Conservation (phyloP, 1,140 invertebrate species). For the Acromyrmex heyeri region DNA sequence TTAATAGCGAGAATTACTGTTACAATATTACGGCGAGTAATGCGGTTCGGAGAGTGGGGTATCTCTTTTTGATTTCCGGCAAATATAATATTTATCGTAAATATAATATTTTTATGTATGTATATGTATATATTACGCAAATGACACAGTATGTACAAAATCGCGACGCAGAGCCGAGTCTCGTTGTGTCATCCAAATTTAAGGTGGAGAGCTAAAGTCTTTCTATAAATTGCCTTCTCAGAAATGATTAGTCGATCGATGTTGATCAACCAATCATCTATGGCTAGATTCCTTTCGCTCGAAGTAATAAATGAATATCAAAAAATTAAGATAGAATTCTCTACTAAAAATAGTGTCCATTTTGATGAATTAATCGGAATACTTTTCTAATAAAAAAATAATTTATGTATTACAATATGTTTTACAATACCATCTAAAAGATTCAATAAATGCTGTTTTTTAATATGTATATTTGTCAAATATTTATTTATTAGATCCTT, state of each 20-base stretch:
- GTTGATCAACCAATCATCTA: too few species aligned
- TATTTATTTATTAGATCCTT: too few species aligned
- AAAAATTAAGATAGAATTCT: neutral
- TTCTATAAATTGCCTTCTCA: conserved; percentile 2
- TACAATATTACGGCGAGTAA: conserved; percentile 52
- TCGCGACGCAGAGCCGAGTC: conserved; percentile 32
- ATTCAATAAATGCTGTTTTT: too few species aligned
- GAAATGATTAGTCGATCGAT: too few species aligned
- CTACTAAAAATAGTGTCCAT: neutral
- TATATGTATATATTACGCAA: conserved; percentile 43
- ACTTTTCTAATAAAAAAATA: neutral
- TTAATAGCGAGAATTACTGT: conserved; percentile 61
- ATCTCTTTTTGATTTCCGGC: conserved; percentile 62
- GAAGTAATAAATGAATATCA: conserved; percentile 24
- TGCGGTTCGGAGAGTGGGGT: conserved; percentile 30
- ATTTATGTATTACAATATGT: neutral
- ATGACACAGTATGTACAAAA: conserved; percentile 48
- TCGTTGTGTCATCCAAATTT: conserved; percentile 7
- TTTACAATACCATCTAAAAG: neutral
- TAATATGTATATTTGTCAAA: too few species aligned
- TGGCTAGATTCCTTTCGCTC: neutral
- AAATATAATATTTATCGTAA: conserved; percentile 43
- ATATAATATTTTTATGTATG: conserved; percentile 11
- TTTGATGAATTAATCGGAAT: neutral
- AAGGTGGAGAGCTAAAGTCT: conserved; percentile 8